Evolutionary conservation across 2,797 vertebrate species (phyloP).

Genomic region (Paramormyrops hopkinsi): DNA sequence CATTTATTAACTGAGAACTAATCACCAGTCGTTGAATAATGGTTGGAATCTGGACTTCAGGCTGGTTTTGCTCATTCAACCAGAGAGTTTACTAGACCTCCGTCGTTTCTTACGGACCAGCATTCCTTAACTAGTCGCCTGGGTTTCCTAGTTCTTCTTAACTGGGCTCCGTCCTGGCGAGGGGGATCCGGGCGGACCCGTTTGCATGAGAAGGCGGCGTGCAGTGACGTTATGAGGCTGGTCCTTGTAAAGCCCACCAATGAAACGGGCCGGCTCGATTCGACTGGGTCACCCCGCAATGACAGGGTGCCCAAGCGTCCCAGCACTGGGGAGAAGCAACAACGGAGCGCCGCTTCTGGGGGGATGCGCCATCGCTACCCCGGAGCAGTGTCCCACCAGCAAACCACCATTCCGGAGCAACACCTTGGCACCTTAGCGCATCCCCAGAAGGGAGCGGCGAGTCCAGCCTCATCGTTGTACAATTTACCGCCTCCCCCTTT

Average conservation of each 20-base stretch:
- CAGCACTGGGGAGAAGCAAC: slow-evolving; percentile 61
- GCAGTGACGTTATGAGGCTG: slow-evolving; percentile 68
- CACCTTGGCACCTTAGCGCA: slow-evolving; percentile 34
- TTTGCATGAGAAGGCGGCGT: slow-evolving; percentile 57
- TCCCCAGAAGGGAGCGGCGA: slow-evolving; percentile 44
- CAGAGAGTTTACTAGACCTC: not conserved
- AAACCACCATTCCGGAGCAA: slow-evolving; percentile 46
- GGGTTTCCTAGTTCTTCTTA: slow-evolving; percentile 4
- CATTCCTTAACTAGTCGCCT: not conserved
- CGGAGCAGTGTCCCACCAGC: slow-evolving; percentile 56
- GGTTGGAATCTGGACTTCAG: not conserved
- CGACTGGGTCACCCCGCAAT: slow-evolving; percentile 65
- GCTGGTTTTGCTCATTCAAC: not conserved
- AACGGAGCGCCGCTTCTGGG: slow-evolving; percentile 58
- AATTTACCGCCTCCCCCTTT: slow-evolving; percentile 68
- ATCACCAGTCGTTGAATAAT: slow-evolving; percentile 22
- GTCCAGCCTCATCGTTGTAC: slow-evolving; percentile 55
- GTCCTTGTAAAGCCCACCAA: slow-evolving; percentile 67
- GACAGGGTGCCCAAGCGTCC: slow-evolving; percentile 63
- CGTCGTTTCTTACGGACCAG: not conserved
- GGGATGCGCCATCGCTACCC: slow-evolving; percentile 65
- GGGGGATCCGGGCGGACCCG: slow-evolving; percentile 32
- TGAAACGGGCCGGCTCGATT: slow-evolving; percentile 63
- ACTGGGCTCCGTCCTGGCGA: slow-evolving; percentile 39
- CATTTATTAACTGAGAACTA: slow-evolving; percentile 11